Evolutionary conservation across 2,797 vertebrate species (phyloP), one percentile per base, ranked within the genome.

Genomic region (Mus minutoides): DNA sequence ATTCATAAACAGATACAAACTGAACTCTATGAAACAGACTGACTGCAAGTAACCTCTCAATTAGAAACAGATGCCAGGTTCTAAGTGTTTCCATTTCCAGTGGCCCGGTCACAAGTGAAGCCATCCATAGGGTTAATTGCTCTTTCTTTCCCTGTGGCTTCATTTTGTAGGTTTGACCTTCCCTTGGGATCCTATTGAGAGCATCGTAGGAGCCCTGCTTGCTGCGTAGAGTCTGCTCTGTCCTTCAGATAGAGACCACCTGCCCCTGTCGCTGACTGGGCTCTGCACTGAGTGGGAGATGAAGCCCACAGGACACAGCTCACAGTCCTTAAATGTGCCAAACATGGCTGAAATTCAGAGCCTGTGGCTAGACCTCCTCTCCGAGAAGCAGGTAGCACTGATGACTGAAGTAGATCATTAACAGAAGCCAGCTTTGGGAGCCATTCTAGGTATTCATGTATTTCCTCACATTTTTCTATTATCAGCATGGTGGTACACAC

Each of bases 1-100:
- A 90, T 95, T 95, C 96, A 93, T 90, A 92, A 94, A 90, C 88
- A 85, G 86, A 79, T 40, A 82, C 21, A 94, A 91, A 92, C 43
- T 94, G 90, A 71, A 92, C 54, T 83, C 78, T 52, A 22, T 60
- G 82, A 85, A 97, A 85, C 76, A 92, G 67, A 88, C 5, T 95
- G 49, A 71, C 92, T 77, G 60, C 60, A 90, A 92, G 78, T 90
- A 95, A 96, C 76, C 94, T 92, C 88, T 96, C 80, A 85, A 88
- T 97, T 85, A 96, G 77, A 90, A 95, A 78, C 95, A 94, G 93
- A 96, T 3, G 37, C 62, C 79, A 34, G 93, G 31, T 88, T 77
- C 71, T 78, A 49, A 93, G 49, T 54, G 31, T 43, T 94, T 94
- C 80, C 31, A 31, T 86, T 52, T 95, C 58, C 60, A 91, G 82